Conservation (phyloP, 2,113 vertebrate genomes). For the Phyllostomus discolor region DNA sequence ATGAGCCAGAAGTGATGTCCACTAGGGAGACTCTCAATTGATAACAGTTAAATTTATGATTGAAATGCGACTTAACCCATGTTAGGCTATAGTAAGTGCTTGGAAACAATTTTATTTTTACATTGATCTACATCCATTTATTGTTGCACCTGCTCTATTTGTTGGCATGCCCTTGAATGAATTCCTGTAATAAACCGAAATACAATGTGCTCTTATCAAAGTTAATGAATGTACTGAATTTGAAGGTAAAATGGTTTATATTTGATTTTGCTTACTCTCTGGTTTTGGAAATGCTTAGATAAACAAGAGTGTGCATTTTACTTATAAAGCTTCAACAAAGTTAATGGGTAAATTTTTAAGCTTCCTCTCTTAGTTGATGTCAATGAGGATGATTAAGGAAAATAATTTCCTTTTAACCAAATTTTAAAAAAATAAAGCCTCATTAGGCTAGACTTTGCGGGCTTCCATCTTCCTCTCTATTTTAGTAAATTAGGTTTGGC, state of each 20-base stretch:
- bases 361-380: constrained; percentile 7
- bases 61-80: background rate
- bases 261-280: constrained; percentile 34
- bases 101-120: background rate
- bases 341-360: background rate
- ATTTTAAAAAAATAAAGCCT: background rate
- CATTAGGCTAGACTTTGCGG: background rate
- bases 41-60: background rate
- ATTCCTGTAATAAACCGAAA: constrained; percentile 28
- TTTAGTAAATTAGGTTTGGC: background rate
- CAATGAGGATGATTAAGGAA: background rate
- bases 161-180: background rate
- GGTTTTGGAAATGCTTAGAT: constrained; percentile 49
- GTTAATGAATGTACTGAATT: constrained; percentile 45
- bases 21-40: background rate
- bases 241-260: constrained; percentile 43
- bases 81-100: background rate
- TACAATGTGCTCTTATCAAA: constrained; percentile 18
- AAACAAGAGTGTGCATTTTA: constrained; percentile 26
- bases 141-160: background rate
- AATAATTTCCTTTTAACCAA: background rate
- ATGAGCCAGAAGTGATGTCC: background rate
- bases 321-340: constrained; percentile 45
- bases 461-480: background rate
- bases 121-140: background rate